A percentile compares a stretch with the other conserved stretches of the same genome.
Evolutionary conservation across 1,140 invertebrate genomes (phyloP).

Genomic region (Heliconius congener): DNA sequence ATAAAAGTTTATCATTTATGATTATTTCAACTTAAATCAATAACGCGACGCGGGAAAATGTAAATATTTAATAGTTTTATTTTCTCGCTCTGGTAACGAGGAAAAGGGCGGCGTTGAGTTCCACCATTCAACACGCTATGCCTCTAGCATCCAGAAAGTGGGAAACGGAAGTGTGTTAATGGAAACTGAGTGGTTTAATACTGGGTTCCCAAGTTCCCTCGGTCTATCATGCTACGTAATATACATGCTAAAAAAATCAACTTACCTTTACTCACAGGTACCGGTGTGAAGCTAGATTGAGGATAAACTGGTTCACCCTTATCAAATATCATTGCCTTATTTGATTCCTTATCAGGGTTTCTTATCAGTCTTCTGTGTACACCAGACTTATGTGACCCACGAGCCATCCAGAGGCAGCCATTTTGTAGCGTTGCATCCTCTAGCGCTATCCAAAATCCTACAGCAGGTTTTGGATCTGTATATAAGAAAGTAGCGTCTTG

Average conservation of each 20-base stretch:
- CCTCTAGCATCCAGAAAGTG: too few relatives aligned
- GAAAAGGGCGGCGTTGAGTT: too few relatives aligned
- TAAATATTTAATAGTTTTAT: too few relatives aligned
- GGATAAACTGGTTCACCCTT: conserved; percentile 87
- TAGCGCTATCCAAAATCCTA: conserved; percentile 97
- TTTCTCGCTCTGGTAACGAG: too few relatives aligned
- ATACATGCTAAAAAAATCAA: background rate
- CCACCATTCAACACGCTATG: too few relatives aligned
- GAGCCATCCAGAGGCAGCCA: conserved; percentile 96
- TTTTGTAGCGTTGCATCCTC: conserved; percentile 96
- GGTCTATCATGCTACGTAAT: too few relatives aligned
- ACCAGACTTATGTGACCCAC: conserved; percentile 93
- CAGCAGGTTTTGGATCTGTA: conserved; percentile 87
- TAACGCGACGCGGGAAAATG: too few relatives aligned
- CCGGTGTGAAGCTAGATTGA: conserved; percentile 88
- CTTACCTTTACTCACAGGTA: conserved; percentile 83
- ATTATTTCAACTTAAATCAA: too few relatives aligned
- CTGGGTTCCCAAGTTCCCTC: too few relatives aligned
- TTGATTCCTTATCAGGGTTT: conserved; percentile 85
- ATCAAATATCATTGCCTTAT: conserved; percentile 85
- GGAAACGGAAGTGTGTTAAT: too few relatives aligned
- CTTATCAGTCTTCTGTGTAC: conserved; percentile 87
- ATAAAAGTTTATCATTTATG: too few relatives aligned
- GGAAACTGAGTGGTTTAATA: too few relatives aligned
- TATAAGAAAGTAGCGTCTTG: conserved; percentile 94